phyloP scores from a whole-genome alignment of 2,888 invertebrate species.

The Leucophenga maculata region DNA sequence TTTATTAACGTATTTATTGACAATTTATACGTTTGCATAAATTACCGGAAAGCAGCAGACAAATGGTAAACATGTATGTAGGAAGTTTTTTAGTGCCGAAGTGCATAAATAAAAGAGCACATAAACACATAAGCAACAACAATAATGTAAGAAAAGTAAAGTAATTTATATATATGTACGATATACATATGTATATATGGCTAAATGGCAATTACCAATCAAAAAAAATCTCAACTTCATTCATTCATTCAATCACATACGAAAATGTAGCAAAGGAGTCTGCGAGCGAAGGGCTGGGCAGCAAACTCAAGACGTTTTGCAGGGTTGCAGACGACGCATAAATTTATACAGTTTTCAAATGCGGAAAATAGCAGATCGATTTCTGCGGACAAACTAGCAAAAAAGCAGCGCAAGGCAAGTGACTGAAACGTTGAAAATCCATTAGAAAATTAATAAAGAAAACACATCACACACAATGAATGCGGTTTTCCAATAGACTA shows the following conservation, averaged over 20 bases:
- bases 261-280: slow-evolving; percentile 46
- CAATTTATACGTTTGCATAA: slow-evolving; percentile 63
- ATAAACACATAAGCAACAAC: slow-evolving; percentile 16
- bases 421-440: slow-evolving; percentile 61
- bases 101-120: slow-evolving; percentile 19
- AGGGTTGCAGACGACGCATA: slow-evolving; percentile 24
- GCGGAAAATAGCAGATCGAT: too few relatives aligned
- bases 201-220: slow-evolving; percentile 66
- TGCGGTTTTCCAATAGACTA: slow-evolving; percentile 55
- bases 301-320: neutral
- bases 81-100: neutral
- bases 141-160: too few relatives aligned
- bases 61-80: neutral
- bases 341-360: slow-evolving; percentile 29
- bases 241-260: slow-evolving; percentile 44
- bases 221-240: slow-evolving; percentile 47
- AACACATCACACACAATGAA: slow-evolving; percentile 39
- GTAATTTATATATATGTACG: too few relatives aligned
- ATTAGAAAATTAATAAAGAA: slow-evolving; percentile 70
- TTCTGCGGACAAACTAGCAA: too few relatives aligned
- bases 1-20: slow-evolving; percentile 53
- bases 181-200: slow-evolving; percentile 23
- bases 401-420: neutral
- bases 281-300: neutral
- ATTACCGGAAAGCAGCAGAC: slow-evolving; percentile 41